Evolutionary conservation across 2,888 invertebrate genomes (phyloP).

Genomic region (Trileptium ribeirensis): DNA sequence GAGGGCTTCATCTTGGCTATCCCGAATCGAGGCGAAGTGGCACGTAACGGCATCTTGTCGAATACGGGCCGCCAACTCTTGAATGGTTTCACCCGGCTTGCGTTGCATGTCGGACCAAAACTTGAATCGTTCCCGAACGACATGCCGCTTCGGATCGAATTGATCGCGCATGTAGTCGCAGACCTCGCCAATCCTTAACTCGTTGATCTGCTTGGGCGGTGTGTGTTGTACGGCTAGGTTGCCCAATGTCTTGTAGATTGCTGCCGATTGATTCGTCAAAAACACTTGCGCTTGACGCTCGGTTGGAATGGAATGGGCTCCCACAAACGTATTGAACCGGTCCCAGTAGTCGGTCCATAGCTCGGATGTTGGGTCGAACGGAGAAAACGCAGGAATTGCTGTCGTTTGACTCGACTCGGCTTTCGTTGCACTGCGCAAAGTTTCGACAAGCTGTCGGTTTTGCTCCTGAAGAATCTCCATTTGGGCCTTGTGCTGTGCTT

Average conservation of each 20-base stretch:
- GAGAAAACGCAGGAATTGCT: conserved; percentile 5
- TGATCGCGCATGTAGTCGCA: too few relatives aligned
- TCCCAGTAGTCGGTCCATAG: conserved; percentile 11
- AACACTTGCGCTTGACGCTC: conserved; percentile 11
- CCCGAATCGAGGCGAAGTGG: conserved; percentile 32
- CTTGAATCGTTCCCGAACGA: conserved; percentile 24
- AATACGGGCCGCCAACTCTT: conserved; percentile 31
- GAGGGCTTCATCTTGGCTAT: conserved; percentile 32
- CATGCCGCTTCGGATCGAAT: not conserved
- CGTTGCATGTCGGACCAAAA: conserved; percentile 34
- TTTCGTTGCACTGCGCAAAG: not conserved
- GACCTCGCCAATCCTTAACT: too few relatives aligned
- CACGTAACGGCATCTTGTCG: conserved; percentile 32
- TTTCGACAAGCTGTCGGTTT: not conserved
- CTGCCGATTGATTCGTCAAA: conserved; percentile 22
- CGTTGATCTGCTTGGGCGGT: too few relatives aligned
- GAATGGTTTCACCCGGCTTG: conserved; percentile 24
- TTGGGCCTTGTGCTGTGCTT: not conserved
- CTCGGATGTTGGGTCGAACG: conserved; percentile 26
- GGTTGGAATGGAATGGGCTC: not conserved
- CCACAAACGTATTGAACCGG: conserved; percentile 7
- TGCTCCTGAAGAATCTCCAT: not conserved
- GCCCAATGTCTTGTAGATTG: conserved; percentile 21
- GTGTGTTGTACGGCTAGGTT: not conserved
- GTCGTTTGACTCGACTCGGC: not conserved